Evolutionary conservation across 2,797 vertebrate species (phyloP), one percentile per base, ranked within the genome.

Genomic region (Novumbra hubbsi): DNA sequence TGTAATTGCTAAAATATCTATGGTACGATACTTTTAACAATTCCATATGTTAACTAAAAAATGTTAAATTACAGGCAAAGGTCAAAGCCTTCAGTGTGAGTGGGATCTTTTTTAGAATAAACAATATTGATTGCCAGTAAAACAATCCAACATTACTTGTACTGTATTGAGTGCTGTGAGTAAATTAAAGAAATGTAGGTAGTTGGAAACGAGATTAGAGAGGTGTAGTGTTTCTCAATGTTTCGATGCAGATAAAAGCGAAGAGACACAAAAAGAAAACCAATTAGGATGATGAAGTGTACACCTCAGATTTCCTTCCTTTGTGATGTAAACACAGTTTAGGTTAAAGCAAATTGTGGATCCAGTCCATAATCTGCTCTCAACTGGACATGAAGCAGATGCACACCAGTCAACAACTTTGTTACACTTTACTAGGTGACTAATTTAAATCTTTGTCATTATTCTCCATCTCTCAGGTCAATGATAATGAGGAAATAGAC

Each of bases 181-280:
- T 78, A 72, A 80, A 76, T 75, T 72, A 76, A 79, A 66, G n/a
- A 73, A 21, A 38, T 57, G 49, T 28, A 34, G 28, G 77, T 79
- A 62, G 34, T 28, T 78, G 74, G 28, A 28, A 75, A 78, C 50
- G 64, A 65, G 57, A 78, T 74, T 19, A 38, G 48, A 12, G 45
- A 15, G 66, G 38, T 66, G 66, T 3, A 71, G 52, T 34, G 52
- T 55, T 57, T 71, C 49, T 57, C 50, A 64, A 24, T 34, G 15
- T 7, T 6, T 64, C 62, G 16, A 27, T 34, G 50, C 4, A 50
- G 19, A 50, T 68, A 48, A 69, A 21, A 24, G 68, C 34, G 28
- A 11, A 2, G 28, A 68, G 32, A 68, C 32, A 2, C 19, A n/a
- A 38, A 45, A 21, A 68, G 66, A n/a, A 14, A 41, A 38, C 19